Percentiles rank a stretch among this genome's conserved stretches.
phyloP scores from a whole-genome alignment of 1,140 invertebrate species.

The Halesus radiatus region DNA sequence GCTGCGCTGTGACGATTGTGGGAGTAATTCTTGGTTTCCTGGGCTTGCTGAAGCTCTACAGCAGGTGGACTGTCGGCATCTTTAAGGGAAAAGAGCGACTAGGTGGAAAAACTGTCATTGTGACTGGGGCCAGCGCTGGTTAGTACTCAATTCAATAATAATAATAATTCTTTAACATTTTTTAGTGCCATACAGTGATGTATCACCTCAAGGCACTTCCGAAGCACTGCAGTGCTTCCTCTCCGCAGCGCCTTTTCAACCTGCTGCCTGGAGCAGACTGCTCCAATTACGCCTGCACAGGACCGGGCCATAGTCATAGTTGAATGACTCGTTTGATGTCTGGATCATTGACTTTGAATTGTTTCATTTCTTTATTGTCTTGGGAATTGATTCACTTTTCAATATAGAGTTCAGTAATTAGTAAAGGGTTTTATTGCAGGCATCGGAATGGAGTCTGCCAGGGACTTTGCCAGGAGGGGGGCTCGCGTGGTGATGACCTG shows the following conservation, averaged over 20 bases:
- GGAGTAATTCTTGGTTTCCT: background rate
- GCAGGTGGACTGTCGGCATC: constrained; percentile 41
- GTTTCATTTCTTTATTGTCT: background rate
- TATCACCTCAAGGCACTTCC: too few species aligned
- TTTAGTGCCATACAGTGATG: too few species aligned
- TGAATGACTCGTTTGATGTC: too few species aligned
- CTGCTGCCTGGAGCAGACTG: too few species aligned
- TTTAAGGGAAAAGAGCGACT: constrained; percentile 48
- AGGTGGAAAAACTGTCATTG: constrained; percentile 51
- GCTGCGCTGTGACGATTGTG: background rate
- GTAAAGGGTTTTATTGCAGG: constrained; percentile 62
- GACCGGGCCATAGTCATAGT: too few species aligned
- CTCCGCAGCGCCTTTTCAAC: too few species aligned
- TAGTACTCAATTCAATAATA: background rate
- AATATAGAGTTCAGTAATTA: background rate
- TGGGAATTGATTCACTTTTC: background rate
- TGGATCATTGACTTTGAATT: too few species aligned
- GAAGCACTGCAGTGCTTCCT: too few species aligned
- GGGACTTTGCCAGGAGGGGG: constrained; percentile 76
- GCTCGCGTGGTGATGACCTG: constrained; percentile 80
- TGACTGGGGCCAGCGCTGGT: constrained; percentile 54
- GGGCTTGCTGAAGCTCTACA: constrained; percentile 38
- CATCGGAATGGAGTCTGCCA: constrained; percentile 80
- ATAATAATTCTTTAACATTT: background rate
- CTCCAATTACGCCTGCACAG: too few species aligned